Percentiles rank a stretch among this genome's conserved stretches.
phyloP scores from a whole-genome alignment of 2,797 vertebrate species.

The Anomalospiza imberbis region DNA sequence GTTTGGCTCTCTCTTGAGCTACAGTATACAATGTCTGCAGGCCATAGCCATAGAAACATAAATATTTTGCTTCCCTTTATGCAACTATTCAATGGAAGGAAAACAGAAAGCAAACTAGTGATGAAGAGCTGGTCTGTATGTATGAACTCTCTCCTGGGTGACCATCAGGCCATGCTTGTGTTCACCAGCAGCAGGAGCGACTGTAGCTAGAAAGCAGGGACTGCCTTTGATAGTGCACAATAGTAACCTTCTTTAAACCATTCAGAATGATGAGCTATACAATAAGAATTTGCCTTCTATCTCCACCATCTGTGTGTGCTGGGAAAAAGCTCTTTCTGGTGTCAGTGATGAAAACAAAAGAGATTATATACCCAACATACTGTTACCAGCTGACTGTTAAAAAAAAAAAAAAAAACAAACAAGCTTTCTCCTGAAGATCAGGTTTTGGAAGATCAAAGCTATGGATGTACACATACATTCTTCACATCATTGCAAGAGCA shows the following conservation, averaged over 20 bases:
- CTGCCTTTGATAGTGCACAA: neutral
- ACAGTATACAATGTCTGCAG: neutral
- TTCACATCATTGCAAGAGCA: neutral
- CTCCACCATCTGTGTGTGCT: neutral
- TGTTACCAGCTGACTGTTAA: neutral
- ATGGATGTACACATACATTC: neutral
- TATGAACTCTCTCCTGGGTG: neutral
- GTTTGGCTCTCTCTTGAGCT: neutral
- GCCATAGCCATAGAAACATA: neutral
- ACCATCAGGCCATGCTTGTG: neutral
- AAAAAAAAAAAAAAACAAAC: too few relatives aligned
- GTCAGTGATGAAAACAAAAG: neutral
- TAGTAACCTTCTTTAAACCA: neutral
- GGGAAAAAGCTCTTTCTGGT: neutral
- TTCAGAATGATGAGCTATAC: neutral
- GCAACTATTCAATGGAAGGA: neutral
- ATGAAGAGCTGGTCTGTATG: neutral
- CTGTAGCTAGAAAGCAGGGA: neutral
- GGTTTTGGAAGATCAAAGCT: neutral
- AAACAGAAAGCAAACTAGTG: neutral
- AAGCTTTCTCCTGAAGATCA: neutral
- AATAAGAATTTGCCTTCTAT: neutral
- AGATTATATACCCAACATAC: neutral
- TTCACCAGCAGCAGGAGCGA: neutral
- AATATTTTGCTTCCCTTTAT: neutral